phyloP scores from a whole-genome alignment of 1,140 invertebrate species.

The Physella acuta region DNA sequence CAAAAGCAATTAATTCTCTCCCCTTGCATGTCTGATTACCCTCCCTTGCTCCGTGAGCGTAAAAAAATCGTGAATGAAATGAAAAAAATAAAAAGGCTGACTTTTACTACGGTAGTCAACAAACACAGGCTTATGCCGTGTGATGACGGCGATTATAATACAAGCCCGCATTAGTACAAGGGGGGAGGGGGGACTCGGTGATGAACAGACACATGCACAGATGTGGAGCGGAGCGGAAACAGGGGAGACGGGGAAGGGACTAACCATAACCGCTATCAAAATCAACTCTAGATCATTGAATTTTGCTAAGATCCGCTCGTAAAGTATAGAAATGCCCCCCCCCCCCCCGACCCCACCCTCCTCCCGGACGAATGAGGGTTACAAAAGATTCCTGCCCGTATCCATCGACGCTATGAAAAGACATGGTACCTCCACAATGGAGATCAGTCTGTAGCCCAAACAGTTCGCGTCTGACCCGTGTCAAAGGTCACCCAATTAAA shows the following conservation, averaged over 20 bases:
- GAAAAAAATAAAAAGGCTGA: neutral
- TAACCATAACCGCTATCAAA: conserved; percentile 11
- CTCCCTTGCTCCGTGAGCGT: neutral
- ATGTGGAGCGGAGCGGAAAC: conserved; percentile 5
- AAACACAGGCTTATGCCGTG: neutral
- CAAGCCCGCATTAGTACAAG: conserved; percentile 5
- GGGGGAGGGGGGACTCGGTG: neutral
- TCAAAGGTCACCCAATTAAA: conserved; percentile 25
- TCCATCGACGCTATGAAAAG: conserved; percentile 2
- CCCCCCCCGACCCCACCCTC: neutral
- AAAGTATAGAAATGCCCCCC: neutral
- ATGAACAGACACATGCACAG: conserved; percentile 15
- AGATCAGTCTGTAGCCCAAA: neutral
- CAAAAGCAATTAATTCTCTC: conserved; percentile 18
- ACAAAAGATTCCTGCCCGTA: conserved; percentile 14
- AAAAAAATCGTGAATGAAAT: neutral
- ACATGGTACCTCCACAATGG: neutral
- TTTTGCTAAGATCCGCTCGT: neutral
- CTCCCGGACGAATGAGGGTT: neutral
- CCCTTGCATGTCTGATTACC: conserved; percentile 3
- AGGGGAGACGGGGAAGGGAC: neutral
- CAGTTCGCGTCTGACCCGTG: conserved; percentile 3
- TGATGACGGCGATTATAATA: neutral
- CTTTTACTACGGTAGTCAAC: too few relatives aligned
- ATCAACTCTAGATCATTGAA: conserved; percentile 9